Base-by-base conservation (phyloP, 2,113 vertebrate species). In the Serinus canaria region DNA sequence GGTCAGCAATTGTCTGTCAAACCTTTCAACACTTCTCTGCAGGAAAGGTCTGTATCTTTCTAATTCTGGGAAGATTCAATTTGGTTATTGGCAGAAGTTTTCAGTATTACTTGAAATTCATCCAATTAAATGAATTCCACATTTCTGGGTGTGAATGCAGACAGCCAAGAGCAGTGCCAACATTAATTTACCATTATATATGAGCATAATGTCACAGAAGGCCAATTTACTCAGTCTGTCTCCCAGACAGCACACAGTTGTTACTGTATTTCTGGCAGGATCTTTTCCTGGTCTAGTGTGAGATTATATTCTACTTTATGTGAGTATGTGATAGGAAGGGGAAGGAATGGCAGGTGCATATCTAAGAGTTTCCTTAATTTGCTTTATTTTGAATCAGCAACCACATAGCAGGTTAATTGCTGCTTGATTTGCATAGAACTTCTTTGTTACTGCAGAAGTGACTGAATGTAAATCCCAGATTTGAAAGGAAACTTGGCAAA, bases 51-150 rank as follows among this genome's bases (percentile, higher is more conserved):
- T 75, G 7, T 70, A 35, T 74, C 69, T 82, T 84, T 78, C 46
- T 89, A 80, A 64, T 94, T 95, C 85, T 87, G 62, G 69, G 50
- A 83, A 95, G 63, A 83, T 92, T 68, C 70, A 69, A 37, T 94
- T 66, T 82, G 58, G 31, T 66, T 77, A 76, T 52, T 94, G 77
- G 87, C 82, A 84, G 50, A 92, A 94, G 53, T 76, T 89, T 91
- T 23, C 79, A 72, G 25, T 62, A 50, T 75, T 44, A 74, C 55
- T 77, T 90, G 83, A 92, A 90, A 86, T 77, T 81, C 76, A 67
- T 68, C 83, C 83, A 89, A 24, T 87, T 94, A 94, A 94, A 81
- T 78, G 37, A 91, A 89, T 92, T 94, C 63, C 81, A 53, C 33
- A 58, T 72, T 80, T 37, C 66, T 82, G 74, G 59, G 50, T 55